These are phyloP conservation scores for Coleophora flavipennella DNA, from an alignment of 2,888 invertebrate species.

Conservation along the genomic window DNA sequence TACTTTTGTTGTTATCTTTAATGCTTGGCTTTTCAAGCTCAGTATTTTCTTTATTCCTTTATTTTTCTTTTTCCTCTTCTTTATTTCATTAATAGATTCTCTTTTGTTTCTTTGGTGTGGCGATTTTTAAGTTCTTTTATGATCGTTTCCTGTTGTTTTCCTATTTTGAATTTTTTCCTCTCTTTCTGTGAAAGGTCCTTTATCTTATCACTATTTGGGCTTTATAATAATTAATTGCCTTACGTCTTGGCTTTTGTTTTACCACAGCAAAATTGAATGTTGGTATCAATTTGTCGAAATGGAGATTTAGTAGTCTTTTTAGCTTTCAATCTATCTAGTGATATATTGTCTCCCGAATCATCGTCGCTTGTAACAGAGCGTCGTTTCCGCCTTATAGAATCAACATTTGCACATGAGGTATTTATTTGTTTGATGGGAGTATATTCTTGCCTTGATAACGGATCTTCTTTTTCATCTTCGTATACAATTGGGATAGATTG, in stretches of 20 bases:
- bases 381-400: too few relatives aligned
- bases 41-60: background rate
- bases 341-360: too few relatives aligned
- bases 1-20: too few relatives aligned
- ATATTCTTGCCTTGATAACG: background rate
- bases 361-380: background rate
- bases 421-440: background rate
- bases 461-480: background rate
- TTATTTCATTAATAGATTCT: background rate
- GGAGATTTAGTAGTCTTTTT: background rate
- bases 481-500: background rate
- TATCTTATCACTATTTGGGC: background rate
- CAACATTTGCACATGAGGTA: too few relatives aligned
- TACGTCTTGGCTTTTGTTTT: too few relatives aligned
- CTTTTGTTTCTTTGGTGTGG: too few relatives aligned
- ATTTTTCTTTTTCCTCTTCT: background rate
- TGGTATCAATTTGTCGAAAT: background rate
- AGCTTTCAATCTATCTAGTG: too few relatives aligned
- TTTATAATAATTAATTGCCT: background rate
- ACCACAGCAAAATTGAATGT: background rate
- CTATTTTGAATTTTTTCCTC: background rate
- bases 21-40: too few relatives aligned
- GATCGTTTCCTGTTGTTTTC: background rate
- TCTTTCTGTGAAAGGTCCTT: background rate
- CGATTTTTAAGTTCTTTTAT: too few relatives aligned